A percentile compares a stretch with the other conserved stretches of the same genome.
These are phyloP conservation scores for Keiferia lycopersicella DNA, from an alignment of 2,888 invertebrate species.

Conservation along the genomic window DNA sequence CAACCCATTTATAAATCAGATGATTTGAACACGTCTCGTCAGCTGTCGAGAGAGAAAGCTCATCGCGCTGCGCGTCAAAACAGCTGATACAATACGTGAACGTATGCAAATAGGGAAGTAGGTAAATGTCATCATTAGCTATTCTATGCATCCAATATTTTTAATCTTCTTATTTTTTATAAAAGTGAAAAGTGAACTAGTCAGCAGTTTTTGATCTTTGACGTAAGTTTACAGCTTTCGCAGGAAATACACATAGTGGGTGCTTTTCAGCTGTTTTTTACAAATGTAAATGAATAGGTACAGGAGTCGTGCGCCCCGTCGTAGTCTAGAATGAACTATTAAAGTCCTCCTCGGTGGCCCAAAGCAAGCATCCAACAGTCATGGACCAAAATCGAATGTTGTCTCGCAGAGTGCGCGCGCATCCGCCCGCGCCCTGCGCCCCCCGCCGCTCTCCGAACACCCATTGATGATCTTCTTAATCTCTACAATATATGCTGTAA, in stretches of 20 bases:
- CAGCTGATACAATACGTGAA: constrained; percentile 3
- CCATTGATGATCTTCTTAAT: constrained; percentile 79
- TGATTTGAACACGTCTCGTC: not conserved
- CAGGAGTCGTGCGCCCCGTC: constrained; percentile 53
- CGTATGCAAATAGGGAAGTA: not conserved
- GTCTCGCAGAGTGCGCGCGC: constrained; percentile 77
- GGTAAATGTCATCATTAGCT: not conserved
- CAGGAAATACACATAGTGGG: not conserved
- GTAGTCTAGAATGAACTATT: constrained; percentile 76
- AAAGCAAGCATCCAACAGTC: constrained; percentile 78
- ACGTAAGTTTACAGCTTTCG: not conserved
- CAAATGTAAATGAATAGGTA: constrained; percentile 44
- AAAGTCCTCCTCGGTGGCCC: constrained; percentile 71
- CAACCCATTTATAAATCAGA: not conserved
- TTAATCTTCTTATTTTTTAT: not conserved
- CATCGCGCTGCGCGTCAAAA: constrained; percentile 7
- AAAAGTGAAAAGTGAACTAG: not conserved
- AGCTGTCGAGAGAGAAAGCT: constrained; percentile 3
- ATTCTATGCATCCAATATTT: not conserved
- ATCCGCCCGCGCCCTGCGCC: constrained; percentile 71
- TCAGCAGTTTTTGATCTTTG: too few species aligned
- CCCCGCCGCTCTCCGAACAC: constrained; percentile 67
- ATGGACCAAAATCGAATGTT: constrained; percentile 82
- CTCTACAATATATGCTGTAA: constrained; percentile 62
- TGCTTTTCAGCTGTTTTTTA: not conserved